A percentile compares a stretch with the other conserved stretches of the same genome.
Evolutionary conservation across 2,888 invertebrate genomes (phyloP).

Genomic region (Chrysopilus asiliformis): DNA sequence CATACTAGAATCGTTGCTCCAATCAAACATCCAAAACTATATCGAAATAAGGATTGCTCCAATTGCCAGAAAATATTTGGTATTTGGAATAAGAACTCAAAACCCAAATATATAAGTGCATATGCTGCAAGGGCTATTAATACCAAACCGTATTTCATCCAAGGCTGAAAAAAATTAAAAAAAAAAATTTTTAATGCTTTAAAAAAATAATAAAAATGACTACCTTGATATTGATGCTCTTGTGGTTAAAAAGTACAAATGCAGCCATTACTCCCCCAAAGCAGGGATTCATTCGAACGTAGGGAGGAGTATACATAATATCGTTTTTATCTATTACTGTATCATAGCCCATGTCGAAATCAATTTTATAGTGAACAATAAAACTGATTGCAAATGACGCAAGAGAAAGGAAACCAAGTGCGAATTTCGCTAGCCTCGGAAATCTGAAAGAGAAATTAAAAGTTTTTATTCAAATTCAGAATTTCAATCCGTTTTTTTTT

Average conservation of each 20-base stretch:
- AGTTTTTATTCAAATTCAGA: background rate
- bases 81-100: background rate
- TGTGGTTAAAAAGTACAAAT: background rate
- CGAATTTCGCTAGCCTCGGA: background rate
- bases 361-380: background rate
- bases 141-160: too few relatives aligned
- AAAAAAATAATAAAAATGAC: too few relatives aligned
- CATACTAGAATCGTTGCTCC: background rate
- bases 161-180: too few relatives aligned
- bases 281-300: background rate
- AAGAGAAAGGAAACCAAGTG: background rate
- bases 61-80: background rate
- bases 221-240: too few relatives aligned
- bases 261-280: background rate
- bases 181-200: too few relatives aligned
- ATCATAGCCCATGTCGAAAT: background rate
- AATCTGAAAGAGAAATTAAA: too few relatives aligned
- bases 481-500: too few relatives aligned
- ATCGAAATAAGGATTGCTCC: background rate
- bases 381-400: background rate
- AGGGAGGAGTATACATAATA: background rate
- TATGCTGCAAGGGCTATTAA: too few relatives aligned
- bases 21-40: background rate
- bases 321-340: background rate
- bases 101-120: too few relatives aligned